Conservation (phyloP, 2,888 invertebrate species). For the Xylota sylvarum region DNA sequence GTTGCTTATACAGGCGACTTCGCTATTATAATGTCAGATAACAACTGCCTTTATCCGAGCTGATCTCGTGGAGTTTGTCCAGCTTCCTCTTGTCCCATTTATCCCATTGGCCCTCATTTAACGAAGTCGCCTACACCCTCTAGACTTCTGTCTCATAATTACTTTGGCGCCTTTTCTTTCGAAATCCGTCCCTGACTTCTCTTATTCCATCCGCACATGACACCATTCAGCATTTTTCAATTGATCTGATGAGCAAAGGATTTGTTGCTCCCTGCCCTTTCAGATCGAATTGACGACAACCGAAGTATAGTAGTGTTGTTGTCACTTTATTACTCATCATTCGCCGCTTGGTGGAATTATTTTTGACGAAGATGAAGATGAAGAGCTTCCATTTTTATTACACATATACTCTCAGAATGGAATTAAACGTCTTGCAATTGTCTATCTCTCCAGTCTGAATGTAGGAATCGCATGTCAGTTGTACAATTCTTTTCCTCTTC, state of each 20-base stretch:
- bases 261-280: neutral
- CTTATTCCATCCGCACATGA: neutral
- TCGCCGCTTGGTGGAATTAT: slow-evolving; percentile 7
- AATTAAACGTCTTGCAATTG: slow-evolving; percentile 35
- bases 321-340: neutral
- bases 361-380: slow-evolving; percentile 20
- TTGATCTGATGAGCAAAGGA: slow-evolving; percentile 21
- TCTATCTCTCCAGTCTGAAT: neutral
- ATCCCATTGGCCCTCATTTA: too few species aligned
- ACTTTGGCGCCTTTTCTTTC: neutral
- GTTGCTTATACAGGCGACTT: too few species aligned
- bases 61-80: too few species aligned
- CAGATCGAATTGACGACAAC: slow-evolving; percentile 16
- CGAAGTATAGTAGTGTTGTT: neutral
- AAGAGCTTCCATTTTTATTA: slow-evolving; percentile 27
- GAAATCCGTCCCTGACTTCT: slow-evolving; percentile 1
- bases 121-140: too few species aligned
- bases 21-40: too few species aligned
- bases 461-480: slow-evolving; percentile 1
- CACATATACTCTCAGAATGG: slow-evolving; percentile 20
- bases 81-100: too few species aligned
- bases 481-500: slow-evolving; percentile 10
- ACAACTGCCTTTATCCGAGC: too few species aligned
- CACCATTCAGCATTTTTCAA: slow-evolving; percentile 3
- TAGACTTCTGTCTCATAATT: too few species aligned